Conservation (phyloP, 2,888 invertebrate genomes). For the Volucella zonaria region DNA sequence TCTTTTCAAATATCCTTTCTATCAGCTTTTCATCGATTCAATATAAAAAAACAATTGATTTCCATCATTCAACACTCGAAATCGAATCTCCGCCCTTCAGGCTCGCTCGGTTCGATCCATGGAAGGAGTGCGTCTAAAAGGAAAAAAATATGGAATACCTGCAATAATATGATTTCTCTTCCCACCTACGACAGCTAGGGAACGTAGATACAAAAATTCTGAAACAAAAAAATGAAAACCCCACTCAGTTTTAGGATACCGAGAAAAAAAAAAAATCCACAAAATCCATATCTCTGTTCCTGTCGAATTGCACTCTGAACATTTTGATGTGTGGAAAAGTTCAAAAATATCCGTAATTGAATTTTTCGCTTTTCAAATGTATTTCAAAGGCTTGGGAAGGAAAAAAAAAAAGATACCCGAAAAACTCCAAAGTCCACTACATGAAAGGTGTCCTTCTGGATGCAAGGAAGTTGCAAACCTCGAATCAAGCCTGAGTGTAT, state of each 20-base stretch:
- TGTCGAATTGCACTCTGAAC: constrained; percentile 33
- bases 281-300: constrained; percentile 28
- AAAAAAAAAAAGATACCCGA: constrained; percentile 7
- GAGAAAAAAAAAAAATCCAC: constrained; percentile 22
- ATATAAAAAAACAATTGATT: constrained; percentile 54
- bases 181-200: no score
- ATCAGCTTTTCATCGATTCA: constrained; percentile 15
- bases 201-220: background rate
- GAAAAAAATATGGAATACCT: constrained; percentile 53
- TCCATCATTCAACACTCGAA: constrained; percentile 45
- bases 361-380: constrained; percentile 45
- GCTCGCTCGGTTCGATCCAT: background rate
- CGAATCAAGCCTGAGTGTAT: constrained; percentile 3
- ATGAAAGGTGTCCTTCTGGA: constrained; percentile 27
- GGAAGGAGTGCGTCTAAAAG: constrained; percentile 7
- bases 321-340: constrained; percentile 31
- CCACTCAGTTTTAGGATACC: constrained; percentile 22
- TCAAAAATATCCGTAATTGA: constrained; percentile 54
- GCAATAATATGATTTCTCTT: constrained; percentile 49
- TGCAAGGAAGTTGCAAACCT: background rate
- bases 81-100: constrained; percentile 26
- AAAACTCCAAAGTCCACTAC: constrained; percentile 7
- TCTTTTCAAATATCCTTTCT: background rate
- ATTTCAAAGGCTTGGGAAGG: constrained; percentile 5
- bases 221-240: constrained; percentile 16